A percentile compares a stretch with the other conserved stretches of the same genome.
Evolutionary conservation across 23 tunicate genomes (phyloP).

Genomic region (Phallusia fumigata): DNA sequence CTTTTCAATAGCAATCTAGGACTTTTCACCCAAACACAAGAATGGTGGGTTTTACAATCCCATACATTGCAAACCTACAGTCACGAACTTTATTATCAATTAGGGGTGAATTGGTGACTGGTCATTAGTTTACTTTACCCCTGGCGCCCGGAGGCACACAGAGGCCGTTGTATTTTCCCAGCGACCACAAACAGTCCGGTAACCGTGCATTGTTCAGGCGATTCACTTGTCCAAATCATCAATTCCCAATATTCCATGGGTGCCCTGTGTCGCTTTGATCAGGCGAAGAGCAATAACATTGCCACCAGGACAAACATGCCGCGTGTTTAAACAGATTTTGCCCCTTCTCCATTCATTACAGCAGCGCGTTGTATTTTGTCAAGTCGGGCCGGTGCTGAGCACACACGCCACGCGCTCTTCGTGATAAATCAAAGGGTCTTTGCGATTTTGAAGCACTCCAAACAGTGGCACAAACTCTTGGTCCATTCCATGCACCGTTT

Average conservation of each 20-base stretch:
- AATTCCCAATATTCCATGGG: conserved; percentile 9
- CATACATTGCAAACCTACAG: neutral
- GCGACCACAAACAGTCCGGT: neutral
- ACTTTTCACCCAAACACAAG: neutral
- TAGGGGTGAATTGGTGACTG: neutral
- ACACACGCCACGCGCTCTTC: neutral
- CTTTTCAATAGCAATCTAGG: too few species aligned
- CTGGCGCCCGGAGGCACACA: neutral
- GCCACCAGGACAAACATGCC: conserved; percentile 30
- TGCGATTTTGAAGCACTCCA: neutral
- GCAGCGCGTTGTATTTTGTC: conserved; percentile 9
- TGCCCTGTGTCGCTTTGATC: conserved; percentile 18
- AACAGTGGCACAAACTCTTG: neutral
- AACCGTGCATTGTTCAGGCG: neutral
- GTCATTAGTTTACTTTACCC: conserved; percentile 14
- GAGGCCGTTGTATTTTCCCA: neutral
- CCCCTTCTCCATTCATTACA: conserved; percentile 2
- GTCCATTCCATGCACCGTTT: neutral
- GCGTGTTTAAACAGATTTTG: conserved; percentile 41
- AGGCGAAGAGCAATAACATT: conserved; percentile 18
- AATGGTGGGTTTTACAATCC: neutral
- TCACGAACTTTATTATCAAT: neutral
- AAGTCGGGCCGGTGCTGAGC: conserved; percentile 7
- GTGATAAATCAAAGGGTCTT: conserved; percentile 4
- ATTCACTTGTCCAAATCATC: conserved; percentile 8